Evolutionary conservation across 2,888 invertebrate genomes (phyloP), one percentile per base, ranked within the genome.

Genomic region (Gnatocerus cornutus): DNA sequence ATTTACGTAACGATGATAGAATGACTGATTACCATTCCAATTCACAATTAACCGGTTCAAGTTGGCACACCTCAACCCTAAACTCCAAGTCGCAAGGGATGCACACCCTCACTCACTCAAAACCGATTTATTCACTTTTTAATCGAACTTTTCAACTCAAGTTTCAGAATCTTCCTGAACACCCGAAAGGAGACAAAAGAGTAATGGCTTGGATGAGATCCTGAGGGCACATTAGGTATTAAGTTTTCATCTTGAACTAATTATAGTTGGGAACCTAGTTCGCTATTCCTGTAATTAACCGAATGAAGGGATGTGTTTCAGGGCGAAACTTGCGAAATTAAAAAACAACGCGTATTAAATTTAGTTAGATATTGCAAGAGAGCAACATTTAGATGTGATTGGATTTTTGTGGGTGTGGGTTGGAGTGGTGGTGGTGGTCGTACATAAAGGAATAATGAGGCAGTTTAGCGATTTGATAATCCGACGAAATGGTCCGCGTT

Each of bases 21-120:
- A 61, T 61, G 61, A 50, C n/a, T 48, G 33, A 61, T 61, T 61
- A 21, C 61, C 16, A 45, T 56, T 30, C 61, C 39, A 50, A 48
- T 39, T 33, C 61, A 33, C 37, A 27, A 58, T 45, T 30, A 58
- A 58, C 58, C 45, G 14, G 9, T 45, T 45, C 29, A 39, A 50
- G 30, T 50, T 3, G 29, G 30, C 21, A 27, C 50, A 29, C 50
- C 50, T 50, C 12, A 50, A n/a, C 50, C 50, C 29, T 10, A 50
- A 50, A 50, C 30, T 30, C 8, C 5, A 33, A 8, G 12, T 52
- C 13, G 29, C 52, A 13, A 52, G 33, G 33, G 52, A 13, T 52
- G 41, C 41, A 33, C 33, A 7, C 33, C 33, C 33, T 33, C 33
- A 6, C 33, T 33, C 33, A 6, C 33, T 33, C 3, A 33, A 33